Conservation (phyloP, 2,797 vertebrate species). For the Sebastiscus tertius region DNA sequence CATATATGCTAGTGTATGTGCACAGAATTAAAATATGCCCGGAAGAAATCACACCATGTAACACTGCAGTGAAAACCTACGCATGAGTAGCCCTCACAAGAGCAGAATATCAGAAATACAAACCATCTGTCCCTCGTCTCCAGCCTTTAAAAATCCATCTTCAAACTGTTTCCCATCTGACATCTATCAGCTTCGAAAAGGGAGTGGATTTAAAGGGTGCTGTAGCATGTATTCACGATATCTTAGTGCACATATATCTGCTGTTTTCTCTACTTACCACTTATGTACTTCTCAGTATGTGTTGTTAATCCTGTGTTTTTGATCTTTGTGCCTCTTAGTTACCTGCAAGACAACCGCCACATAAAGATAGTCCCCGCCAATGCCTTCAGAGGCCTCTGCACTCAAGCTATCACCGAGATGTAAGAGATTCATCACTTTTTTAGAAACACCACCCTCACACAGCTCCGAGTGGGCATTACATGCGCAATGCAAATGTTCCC, state of each 20-base stretch:
- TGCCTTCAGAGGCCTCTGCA: slow-evolving; percentile 83
- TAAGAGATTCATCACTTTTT: slow-evolving; percentile 63
- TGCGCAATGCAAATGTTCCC: slow-evolving; percentile 37
- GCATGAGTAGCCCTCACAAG: background rate
- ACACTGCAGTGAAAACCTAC: slow-evolving; percentile 15
- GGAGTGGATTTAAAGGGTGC: background rate
- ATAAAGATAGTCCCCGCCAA: slow-evolving; percentile 78
- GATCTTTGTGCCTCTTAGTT: slow-evolving; percentile 60
- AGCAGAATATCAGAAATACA: slow-evolving; percentile 7
- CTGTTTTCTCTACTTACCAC: background rate
- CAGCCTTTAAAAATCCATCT: slow-evolving; percentile 17
- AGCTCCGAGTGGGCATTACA: slow-evolving; percentile 30
- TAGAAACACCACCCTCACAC: slow-evolving; percentile 29
- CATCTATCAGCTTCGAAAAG: slow-evolving; percentile 4
- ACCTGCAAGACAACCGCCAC: slow-evolving; percentile 81
- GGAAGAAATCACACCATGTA: slow-evolving; percentile 18
- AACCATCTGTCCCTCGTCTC: slow-evolving; percentile 8
- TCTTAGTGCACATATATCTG: background rate
- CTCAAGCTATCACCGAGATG: slow-evolving; percentile 76
- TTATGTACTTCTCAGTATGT: background rate
- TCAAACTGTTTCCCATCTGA: slow-evolving; percentile 15
- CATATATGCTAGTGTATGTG: slow-evolving; percentile 11
- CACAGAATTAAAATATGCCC: slow-evolving; percentile 17
- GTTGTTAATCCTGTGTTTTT: slow-evolving; percentile 1
- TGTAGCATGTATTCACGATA: background rate